These are phyloP conservation scores for Fregetta grallaria DNA, from an alignment of 2,113 vertebrate genomes.

Conservation along the genomic window DNA sequence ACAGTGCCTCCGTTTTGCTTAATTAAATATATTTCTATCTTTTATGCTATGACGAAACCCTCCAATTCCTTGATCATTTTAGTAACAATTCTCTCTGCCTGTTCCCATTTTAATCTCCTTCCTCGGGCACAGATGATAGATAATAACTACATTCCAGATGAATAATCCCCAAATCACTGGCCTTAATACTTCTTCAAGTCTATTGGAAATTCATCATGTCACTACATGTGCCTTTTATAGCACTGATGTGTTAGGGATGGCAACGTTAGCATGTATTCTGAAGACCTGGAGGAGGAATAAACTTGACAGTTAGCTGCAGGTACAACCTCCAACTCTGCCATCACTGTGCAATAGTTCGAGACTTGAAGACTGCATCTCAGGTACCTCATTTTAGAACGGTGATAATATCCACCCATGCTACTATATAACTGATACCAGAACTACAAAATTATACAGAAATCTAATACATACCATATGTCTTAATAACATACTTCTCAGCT, in stretches of 20 bases:
- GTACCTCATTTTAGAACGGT: background rate
- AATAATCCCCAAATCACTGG: background rate
- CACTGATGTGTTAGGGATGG: background rate
- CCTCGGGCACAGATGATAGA: background rate
- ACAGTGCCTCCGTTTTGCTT: background rate
- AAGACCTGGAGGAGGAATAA: background rate
- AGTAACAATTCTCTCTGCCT: background rate
- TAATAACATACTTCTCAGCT: background rate
- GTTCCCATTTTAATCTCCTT: background rate
- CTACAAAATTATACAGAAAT: background rate
- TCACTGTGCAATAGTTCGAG: background rate
- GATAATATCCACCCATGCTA: background rate
- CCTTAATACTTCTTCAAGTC: background rate
- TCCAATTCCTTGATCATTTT: background rate
- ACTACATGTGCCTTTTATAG: background rate
- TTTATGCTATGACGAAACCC: background rate
- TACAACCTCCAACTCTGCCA: background rate
- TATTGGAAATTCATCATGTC: background rate
- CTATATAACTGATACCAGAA: background rate
- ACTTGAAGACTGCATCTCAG: background rate
- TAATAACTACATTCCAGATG: background rate
- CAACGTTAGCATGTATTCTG: background rate
- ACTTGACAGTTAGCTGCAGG: background rate
- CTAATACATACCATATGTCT: background rate
- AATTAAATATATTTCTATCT: background rate